phyloP scores from a whole-genome alignment of 2,888 invertebrate species.

The Lochmaea capreae region DNA sequence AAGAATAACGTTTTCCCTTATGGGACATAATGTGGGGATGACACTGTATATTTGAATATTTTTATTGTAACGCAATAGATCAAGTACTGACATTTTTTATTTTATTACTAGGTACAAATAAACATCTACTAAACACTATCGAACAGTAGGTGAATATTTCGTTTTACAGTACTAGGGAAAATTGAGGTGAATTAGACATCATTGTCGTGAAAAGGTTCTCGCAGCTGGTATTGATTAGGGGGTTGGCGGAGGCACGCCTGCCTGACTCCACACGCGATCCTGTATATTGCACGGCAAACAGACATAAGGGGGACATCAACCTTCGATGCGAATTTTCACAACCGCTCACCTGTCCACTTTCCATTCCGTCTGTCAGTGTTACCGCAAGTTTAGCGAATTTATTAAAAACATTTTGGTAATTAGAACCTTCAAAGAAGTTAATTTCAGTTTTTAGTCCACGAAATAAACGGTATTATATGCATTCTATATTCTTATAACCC shows the following conservation, averaged over 20 bases:
- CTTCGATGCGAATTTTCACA: constrained; percentile 17
- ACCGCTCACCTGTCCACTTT: constrained; percentile 24
- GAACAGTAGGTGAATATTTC: background rate
- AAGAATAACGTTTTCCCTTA: too few species aligned
- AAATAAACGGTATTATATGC: too few species aligned
- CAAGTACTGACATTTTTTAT: too few species aligned
- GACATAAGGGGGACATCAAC: constrained; percentile 58
- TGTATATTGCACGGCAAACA: constrained; percentile 47
- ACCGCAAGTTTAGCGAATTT: background rate
- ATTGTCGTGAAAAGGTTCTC: constrained; percentile 61
- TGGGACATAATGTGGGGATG: too few species aligned
- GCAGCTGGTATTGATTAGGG: constrained; percentile 63
- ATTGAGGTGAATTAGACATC: constrained; percentile 32
- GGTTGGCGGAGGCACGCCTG: constrained; percentile 58
- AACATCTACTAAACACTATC: background rate
- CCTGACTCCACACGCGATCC: constrained; percentile 64
- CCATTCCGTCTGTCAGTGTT: constrained; percentile 20
- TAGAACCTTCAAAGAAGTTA: too few species aligned
- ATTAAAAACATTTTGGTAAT: background rate
- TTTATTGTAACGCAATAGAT: too few species aligned
- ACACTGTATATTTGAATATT: too few species aligned
- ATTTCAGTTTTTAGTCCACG: too few species aligned
- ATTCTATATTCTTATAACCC: too few species aligned
- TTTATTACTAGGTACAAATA: too few species aligned
- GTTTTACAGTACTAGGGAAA: background rate